Percentiles rank a stretch among this genome's conserved stretches.
Conservation (phyloP, 2,113 vertebrate species). For the Grus americana region DNA sequence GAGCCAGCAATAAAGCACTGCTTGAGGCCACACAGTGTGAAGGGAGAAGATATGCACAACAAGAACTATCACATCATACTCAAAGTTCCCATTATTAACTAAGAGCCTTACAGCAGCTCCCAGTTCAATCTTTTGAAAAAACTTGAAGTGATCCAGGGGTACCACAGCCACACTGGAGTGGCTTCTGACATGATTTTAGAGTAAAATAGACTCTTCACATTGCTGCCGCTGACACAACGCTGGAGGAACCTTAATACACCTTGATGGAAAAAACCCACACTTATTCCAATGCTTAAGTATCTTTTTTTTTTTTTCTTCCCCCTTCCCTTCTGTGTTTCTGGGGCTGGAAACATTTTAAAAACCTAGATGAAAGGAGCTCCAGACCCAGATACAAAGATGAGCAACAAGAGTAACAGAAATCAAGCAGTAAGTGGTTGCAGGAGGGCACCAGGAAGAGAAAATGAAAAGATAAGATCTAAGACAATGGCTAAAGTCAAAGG, state of each 20-base stretch:
- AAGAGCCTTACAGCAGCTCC: neutral
- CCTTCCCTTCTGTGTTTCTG: neutral
- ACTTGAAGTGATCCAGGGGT: fast-evolving
- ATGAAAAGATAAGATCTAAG: neutral
- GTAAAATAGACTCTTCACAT: neutral
- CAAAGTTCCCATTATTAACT: neutral
- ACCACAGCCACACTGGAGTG: neutral
- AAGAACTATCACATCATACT: fast-evolving
- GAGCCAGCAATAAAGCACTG: neutral
- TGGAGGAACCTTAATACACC: neutral
- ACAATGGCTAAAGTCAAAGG: neutral
- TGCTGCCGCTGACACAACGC: neutral
- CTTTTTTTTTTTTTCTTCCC: neutral
- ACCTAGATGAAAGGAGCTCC: neutral
- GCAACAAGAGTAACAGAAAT: neutral
- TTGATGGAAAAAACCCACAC: neutral
- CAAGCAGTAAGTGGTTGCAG: fast-evolving
- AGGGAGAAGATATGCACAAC: neutral
- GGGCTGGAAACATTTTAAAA: neutral
- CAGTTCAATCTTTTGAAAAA: neutral
- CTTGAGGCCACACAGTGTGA: neutral
- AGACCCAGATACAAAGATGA: neutral
- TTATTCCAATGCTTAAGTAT: neutral
- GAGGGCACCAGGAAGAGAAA: neutral
- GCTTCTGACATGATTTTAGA: neutral